Conservation (phyloP, 2,113 vertebrate species). For the Porphyrio hochstetteri region DNA sequence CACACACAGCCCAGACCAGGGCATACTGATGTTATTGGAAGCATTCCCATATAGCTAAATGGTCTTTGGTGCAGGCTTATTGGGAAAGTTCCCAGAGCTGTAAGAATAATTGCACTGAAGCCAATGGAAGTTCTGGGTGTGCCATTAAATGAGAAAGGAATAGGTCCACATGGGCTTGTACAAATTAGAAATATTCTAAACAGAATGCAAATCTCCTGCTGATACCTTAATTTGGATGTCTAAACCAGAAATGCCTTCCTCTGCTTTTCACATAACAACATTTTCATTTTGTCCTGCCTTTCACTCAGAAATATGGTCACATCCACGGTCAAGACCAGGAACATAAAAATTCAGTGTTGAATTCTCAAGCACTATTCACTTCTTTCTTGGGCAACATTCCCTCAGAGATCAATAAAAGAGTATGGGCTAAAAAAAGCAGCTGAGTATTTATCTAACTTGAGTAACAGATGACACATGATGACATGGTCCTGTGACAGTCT, state of each 20-base stretch:
- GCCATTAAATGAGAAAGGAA: slow-evolving; percentile 22
- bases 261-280: not conserved
- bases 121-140: not conserved
- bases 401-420: not conserved
- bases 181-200: slow-evolving; percentile 19
- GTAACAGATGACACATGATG: not conserved
- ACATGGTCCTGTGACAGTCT: not conserved
- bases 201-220: not conserved
- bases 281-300: not conserved
- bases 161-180: not conserved
- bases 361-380: not conserved
- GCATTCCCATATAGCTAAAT: not conserved
- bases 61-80: not conserved
- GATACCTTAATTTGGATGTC: slow-evolving; percentile 28
- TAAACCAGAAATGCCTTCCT: slow-evolving; percentile 14
- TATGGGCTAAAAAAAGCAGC: not conserved
- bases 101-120: not conserved
- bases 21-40: not conserved
- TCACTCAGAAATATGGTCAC: not conserved
- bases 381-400: not conserved
- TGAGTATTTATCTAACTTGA: not conserved
- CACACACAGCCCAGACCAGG: not conserved
- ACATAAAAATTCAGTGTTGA: not conserved
- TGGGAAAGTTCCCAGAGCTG: not conserved
- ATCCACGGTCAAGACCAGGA: not conserved